Evolutionary conservation across 2,113 vertebrate genomes (phyloP).

Genomic region (Illadopsis cleaveri): DNA sequence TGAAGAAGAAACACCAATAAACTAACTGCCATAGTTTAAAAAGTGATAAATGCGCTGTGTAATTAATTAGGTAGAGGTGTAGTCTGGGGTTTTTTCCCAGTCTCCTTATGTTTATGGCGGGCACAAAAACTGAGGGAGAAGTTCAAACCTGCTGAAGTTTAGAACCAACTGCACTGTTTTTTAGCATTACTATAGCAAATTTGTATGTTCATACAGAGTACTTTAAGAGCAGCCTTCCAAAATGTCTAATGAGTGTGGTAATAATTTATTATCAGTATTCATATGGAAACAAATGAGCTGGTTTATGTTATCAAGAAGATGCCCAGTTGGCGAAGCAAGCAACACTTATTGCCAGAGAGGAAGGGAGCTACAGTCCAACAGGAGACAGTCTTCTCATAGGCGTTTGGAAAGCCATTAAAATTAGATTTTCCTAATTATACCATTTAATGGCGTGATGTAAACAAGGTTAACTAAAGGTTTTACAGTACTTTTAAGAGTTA

Average conservation of each 20-base stretch:
- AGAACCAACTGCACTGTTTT: neutral
- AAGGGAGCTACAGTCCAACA: neutral
- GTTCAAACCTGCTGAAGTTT: neutral
- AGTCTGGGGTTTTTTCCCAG: accelerated
- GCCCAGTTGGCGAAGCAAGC: neutral
- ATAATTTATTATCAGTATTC: neutral
- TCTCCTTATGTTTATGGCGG: neutral
- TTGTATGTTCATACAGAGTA: neutral
- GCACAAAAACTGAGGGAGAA: neutral
- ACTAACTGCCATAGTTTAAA: neutral
- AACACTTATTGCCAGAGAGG: neutral
- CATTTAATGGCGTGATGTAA: neutral
- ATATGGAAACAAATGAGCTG: neutral
- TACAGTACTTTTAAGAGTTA: neutral
- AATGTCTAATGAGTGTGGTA: neutral
- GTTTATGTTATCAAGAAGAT: neutral
- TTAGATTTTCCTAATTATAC: neutral
- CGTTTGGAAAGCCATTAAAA: neutral
- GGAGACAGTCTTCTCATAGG: neutral
- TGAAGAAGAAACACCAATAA: neutral
- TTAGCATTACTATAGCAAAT: neutral
- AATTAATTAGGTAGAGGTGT: neutral
- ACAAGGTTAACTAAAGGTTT: neutral
- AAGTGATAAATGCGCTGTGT: neutral
- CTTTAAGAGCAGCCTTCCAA: neutral